Evolutionary conservation across 2,113 vertebrate genomes (phyloP), one percentile per base, ranked within the genome.

Genomic region (Istiophorus platypterus): DNA sequence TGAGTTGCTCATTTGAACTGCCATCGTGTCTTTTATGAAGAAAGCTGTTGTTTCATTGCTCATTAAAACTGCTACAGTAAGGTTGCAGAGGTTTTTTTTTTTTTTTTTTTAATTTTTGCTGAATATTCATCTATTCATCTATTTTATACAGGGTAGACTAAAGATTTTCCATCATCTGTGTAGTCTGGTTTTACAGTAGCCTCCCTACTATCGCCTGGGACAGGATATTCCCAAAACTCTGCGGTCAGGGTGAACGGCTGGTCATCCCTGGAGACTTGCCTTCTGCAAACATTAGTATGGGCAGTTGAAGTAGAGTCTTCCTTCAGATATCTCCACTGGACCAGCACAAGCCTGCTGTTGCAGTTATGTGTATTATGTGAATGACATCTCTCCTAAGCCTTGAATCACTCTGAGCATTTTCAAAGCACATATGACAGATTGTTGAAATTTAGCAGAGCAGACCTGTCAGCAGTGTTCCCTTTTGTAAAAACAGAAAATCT

Each of bases 371-470:
- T 56, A 14, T 76, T 54, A 18, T 49, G 27, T 51, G 61, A 76
- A 22, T 37, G 67, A 58, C 34, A 4, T 56, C 52, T 49, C 57
- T 45, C 26, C 73, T 66, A 13, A 73, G 41, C 64, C 70, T 59
- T 5, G 39, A 63, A 69, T 85, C 74, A 65, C n/a, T 73, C 41
- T 0, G 34, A 61, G 67, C 29, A 18, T 72, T 73, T 65, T 70
- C 41, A 51, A 63, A 78, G 63, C 71, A 56, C 70, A 54, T 66
- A 45, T 77, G 72, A 72, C 79, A 67, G 61, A 61, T 47, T 54
- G 52, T 71, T 82, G 37, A 82, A 7, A 73, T 80, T 61, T 66
- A 77, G 34, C 20, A 15, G 22, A 45, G 56, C 68, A 27, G 45
- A 59, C 39, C 66, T 54, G 81, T 71, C 70, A 29, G 72, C 61